Evolutionary conservation across 2,113 vertebrate species (phyloP).

Genomic region (Muntiacus reevesi): DNA sequence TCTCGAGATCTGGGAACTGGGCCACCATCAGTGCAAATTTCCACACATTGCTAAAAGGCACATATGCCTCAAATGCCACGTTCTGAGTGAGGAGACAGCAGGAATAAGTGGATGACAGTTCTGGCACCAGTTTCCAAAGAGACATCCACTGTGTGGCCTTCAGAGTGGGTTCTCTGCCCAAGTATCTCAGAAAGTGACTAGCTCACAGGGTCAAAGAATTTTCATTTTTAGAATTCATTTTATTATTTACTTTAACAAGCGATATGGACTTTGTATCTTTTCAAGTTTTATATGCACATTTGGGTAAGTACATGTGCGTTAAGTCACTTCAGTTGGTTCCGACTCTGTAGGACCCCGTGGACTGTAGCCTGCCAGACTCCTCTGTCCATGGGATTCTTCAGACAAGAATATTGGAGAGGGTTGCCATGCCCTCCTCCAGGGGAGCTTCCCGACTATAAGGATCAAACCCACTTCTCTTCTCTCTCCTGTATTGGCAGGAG

Average conservation of each 20-base stretch:
- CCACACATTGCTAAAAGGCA: conserved; percentile 49
- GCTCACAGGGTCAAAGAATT: neutral
- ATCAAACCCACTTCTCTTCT: neutral
- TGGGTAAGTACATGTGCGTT: neutral
- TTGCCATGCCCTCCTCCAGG: neutral
- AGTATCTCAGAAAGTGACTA: neutral
- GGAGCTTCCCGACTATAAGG: rapidly evolving
- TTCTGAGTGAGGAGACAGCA: neutral
- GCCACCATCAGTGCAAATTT: conserved; percentile 50
- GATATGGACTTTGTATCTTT: neutral
- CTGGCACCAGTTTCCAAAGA: neutral
- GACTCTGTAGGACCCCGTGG: neutral
- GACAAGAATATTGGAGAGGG: neutral
- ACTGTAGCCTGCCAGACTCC: neutral
- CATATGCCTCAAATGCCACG: conserved; percentile 57
- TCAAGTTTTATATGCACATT: neutral
- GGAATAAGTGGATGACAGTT: neutral
- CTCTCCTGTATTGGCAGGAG: neutral
- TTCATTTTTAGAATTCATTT: neutral
- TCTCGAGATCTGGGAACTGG: conserved; percentile 48
- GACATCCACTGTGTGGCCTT: neutral
- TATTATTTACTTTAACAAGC: neutral
- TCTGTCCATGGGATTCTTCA: neutral
- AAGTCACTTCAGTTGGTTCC: neutral
- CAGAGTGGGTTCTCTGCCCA: rapidly evolving